phyloP scores from a whole-genome alignment of 1,140 invertebrate species.

The Drosophila pachea region DNA sequence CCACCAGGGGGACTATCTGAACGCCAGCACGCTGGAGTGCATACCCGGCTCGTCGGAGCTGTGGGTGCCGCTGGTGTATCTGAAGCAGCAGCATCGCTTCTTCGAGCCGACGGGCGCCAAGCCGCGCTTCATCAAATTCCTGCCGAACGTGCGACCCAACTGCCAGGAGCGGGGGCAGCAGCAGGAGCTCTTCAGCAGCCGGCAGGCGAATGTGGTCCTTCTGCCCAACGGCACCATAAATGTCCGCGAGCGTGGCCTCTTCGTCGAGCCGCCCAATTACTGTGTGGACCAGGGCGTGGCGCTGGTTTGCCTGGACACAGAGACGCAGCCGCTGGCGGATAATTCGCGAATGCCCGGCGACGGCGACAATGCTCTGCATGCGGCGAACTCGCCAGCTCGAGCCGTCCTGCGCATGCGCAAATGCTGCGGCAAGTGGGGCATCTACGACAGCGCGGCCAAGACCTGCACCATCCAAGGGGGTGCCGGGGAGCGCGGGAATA shows the following conservation, averaged over 20 bases:
- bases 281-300: slow-evolving; percentile 82
- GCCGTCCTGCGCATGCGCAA: slow-evolving; percentile 78
- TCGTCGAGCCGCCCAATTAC: slow-evolving; percentile 80
- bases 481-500: neutral
- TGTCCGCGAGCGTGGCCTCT: slow-evolving; percentile 73
- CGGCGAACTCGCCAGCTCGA: slow-evolving; percentile 46
- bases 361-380: slow-evolving; percentile 14
- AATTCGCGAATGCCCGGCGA: no score
- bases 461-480: slow-evolving; percentile 64
- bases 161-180: slow-evolving; percentile 28
- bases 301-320: slow-evolving; percentile 80
- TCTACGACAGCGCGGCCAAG: slow-evolving; percentile 81
- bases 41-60: slow-evolving; percentile 56
- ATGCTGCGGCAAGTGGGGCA: slow-evolving; percentile 82
- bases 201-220: slow-evolving; percentile 55
- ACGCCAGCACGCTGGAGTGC: slow-evolving; percentile 54
- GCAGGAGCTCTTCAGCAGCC: slow-evolving; percentile 56
- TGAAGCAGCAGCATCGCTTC: slow-evolving; percentile 58
- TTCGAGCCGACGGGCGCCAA: slow-evolving; percentile 55
- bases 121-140: slow-evolving; percentile 67
- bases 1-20: slow-evolving; percentile 67
- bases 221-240: slow-evolving; percentile 82
- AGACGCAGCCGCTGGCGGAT: neutral
- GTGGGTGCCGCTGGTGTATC: slow-evolving; percentile 71
- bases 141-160: slow-evolving; percentile 55